These are phyloP conservation scores for Ostrea denselamellosa DNA, from an alignment of 1,140 invertebrate genomes.

Conservation along the genomic window DNA sequence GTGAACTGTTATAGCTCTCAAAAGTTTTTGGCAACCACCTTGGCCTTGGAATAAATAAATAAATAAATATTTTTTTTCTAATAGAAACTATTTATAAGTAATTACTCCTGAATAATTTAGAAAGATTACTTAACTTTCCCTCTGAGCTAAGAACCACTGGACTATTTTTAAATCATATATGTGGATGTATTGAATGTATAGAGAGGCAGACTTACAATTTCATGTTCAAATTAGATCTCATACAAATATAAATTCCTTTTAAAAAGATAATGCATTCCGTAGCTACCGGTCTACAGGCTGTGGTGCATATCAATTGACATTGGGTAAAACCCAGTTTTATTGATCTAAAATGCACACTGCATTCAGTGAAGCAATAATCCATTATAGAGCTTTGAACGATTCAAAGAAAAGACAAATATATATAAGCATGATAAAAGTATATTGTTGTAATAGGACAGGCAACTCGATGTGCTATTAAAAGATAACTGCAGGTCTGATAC, in stretches of 20 bases:
- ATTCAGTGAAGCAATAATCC: background rate
- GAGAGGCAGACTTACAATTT: background rate
- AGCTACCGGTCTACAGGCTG: background rate
- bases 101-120: no score
- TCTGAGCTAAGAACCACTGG: background rate
- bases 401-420: background rate
- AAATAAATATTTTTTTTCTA: background rate
- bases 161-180: background rate
- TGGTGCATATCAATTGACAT: constrained; percentile 24
- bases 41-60: background rate
- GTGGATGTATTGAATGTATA: no score
- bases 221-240: no score
- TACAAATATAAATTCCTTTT: no score
- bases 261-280: background rate
- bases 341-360: background rate
- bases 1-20: background rate
- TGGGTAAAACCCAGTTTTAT: constrained; percentile 3
- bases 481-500: no score
- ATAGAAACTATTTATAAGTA: background rate
- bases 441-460: no score
- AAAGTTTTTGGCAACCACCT: background rate
- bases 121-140: no score
- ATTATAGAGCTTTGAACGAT: background rate
- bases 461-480: no score
- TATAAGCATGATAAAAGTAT: no score